These are phyloP conservation scores for Macrophya annulata DNA, from an alignment of 2,888 invertebrate species.

Conservation along the genomic window DNA sequence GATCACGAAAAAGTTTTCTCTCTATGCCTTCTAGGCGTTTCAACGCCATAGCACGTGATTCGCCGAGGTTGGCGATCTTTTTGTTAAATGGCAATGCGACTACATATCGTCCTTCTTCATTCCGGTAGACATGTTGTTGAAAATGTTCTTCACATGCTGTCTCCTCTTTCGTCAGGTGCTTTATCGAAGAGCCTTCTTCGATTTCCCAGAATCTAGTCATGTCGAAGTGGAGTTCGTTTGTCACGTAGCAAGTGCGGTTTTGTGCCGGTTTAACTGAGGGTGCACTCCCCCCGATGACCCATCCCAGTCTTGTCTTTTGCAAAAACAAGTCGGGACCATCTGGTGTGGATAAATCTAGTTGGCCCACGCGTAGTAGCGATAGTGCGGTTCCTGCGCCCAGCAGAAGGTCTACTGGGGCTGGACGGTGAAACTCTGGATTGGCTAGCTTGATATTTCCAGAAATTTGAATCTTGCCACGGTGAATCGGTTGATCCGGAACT, in stretches of 20 bases:
- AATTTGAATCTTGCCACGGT: slow-evolving; percentile 55
- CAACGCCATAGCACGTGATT: slow-evolving; percentile 53
- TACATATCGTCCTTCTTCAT: slow-evolving; percentile 51
- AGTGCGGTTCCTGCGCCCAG: slow-evolving; percentile 21
- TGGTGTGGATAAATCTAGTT: slow-evolving; percentile 45
- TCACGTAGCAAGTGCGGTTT: not conserved
- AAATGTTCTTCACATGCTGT: slow-evolving; percentile 56
- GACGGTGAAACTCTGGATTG: slow-evolving; percentile 20
- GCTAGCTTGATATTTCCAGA: slow-evolving; percentile 53
- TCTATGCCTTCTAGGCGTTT: slow-evolving; percentile 47
- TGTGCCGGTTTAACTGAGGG: not conserved
- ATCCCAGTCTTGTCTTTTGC: slow-evolving; percentile 60
- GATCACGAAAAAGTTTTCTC: not conserved
- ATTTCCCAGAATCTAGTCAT: slow-evolving; percentile 53
- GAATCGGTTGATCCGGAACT: slow-evolving; percentile 16
- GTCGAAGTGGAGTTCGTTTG: not conserved
- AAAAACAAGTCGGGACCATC: slow-evolving; percentile 25
- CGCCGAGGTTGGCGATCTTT: slow-evolving; percentile 49
- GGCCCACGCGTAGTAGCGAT: slow-evolving; percentile 57
- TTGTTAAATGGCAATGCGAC: slow-evolving; percentile 57
- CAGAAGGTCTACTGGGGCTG: slow-evolving; percentile 25
- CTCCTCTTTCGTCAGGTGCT: slow-evolving; percentile 51
- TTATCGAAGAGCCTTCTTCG: slow-evolving; percentile 46
- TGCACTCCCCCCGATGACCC: slow-evolving; percentile 59
- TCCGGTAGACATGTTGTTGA: slow-evolving; percentile 47